Base-by-base conservation (phyloP, 1,140 invertebrate genomes). In the Rhizoglyphus robini region DNA sequence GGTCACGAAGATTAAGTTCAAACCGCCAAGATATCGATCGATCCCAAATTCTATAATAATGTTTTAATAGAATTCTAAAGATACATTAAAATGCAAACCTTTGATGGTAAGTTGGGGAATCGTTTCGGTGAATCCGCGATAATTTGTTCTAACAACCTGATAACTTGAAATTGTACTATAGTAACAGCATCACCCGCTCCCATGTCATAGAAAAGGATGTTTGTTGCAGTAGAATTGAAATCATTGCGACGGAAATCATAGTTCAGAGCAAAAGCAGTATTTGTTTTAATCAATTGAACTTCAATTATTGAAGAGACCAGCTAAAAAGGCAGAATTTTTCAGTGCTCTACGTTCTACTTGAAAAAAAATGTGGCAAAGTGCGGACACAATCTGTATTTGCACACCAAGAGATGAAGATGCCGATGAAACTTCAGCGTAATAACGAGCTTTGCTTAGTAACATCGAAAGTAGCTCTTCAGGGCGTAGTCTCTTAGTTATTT, bases 161-260 rank as follows among this genome's bases (percentile, higher is more conserved):
- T 93, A 96, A 68, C 88, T 85, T 13, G 94, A 89, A 32, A 99
- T 78, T 0, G 91, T 88, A 0, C 88, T 94, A n/a, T n/a, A n/a
- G n/a, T n/a, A 18, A 88, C 86, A 0, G 95, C 98, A 69, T 87
- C 90, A 3, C 86, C 85, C 0, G 96, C 89, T 2, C 96, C 96
- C 90, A 99, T 96, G 75, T 99, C 96, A 76, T 93, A 98, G 76
- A 99, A 96, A 73, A 96, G 80, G 48, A 96, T 85, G 71, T 94
- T 88, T 63, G 77, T 74, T 74, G 90, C 88, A 1, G 88, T 83
- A 3, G 91, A 88, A 76, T 97, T 98, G 71, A 99, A 96, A 74
- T 95, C 90, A 77, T 96, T 95, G 2, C 88, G 81, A 69, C 90
- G 79, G 73, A 94, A 95, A 65, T 94, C 96, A 79, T 97, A 99